Conservation (phyloP, 2,888 invertebrate genomes). For the Drosophila birchii region DNA sequence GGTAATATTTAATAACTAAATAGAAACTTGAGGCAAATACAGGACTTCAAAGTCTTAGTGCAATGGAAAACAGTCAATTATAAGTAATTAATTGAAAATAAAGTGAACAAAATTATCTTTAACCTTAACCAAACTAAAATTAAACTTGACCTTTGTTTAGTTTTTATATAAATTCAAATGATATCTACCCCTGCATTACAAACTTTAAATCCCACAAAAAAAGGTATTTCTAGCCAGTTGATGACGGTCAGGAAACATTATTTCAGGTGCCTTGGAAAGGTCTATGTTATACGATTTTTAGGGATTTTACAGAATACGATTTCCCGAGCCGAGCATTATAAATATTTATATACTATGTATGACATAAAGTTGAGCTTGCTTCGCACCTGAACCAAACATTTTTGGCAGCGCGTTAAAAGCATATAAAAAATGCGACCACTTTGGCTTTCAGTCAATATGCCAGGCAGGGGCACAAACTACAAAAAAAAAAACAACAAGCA, state of each 20-base stretch:
- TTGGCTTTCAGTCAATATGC: conserved; percentile 44
- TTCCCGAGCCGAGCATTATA: conserved; percentile 17
- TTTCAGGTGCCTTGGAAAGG: not conserved
- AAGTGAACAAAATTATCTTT: not conserved
- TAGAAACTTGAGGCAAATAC: no score
- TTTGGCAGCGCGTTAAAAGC: conserved; percentile 35
- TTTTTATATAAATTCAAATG: not conserved
- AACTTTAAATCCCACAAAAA: not conserved
- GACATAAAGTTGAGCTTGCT: conserved; percentile 28
- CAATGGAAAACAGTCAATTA: not conserved
- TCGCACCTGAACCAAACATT: conserved; percentile 34
- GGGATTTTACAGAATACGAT: conserved; percentile 8
- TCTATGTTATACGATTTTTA: conserved; percentile 6
- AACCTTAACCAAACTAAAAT: not conserved
- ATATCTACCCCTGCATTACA: not conserved
- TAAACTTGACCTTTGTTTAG: not conserved
- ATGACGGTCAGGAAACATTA: not conserved
- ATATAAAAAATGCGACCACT: conserved; percentile 33
- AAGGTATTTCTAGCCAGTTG: not conserved
- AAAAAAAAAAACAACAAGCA: not conserved
- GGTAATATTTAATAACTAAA: not conserved
- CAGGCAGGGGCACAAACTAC: not conserved
- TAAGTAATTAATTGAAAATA: not conserved
- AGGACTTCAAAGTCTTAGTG: not conserved
- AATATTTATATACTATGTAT: conserved; percentile 33